These are phyloP conservation scores for Astyanax mexicanus DNA, from an alignment of 2,797 vertebrate species.

Conservation along the genomic window DNA sequence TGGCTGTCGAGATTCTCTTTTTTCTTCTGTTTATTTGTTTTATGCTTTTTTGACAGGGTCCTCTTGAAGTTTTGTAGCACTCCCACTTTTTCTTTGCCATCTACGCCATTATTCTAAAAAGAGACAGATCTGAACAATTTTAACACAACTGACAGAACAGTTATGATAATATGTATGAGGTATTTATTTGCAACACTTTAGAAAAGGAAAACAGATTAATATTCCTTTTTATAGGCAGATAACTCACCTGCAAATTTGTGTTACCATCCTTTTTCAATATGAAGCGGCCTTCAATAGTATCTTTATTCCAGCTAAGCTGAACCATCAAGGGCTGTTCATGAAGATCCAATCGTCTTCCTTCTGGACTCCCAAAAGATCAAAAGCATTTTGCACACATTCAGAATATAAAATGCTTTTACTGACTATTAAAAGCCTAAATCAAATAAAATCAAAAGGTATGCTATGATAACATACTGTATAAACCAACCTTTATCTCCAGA, in stretches of 20 bases:
- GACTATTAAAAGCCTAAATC: neutral
- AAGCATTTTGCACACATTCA: neutral
- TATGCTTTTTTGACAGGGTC: constrained; percentile 91
- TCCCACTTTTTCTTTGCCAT: constrained; percentile 87
- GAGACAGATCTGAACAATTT: neutral
- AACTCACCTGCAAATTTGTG: constrained; percentile 75
- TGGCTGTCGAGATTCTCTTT: constrained; percentile 3
- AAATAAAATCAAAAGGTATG: neutral
- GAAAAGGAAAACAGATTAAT: neutral
- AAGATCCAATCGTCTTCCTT: constrained; percentile 88
- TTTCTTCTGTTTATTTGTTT: constrained; percentile 69
- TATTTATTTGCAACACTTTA: no score
- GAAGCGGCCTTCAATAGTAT: constrained; percentile 86
- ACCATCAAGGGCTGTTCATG: constrained; percentile 90
- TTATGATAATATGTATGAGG: neutral
- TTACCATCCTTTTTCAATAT: constrained; percentile 88
- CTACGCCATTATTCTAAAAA: constrained; percentile 45
- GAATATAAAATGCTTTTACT: neutral
- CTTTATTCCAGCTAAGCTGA: constrained; percentile 88
- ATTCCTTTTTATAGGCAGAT: neutral
- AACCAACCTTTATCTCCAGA: constrained; percentile 84
- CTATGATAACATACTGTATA: neutral
- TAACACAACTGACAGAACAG: neutral
- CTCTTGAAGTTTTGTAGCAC: constrained; percentile 91
- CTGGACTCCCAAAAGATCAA: constrained; percentile 55